Conservation (phyloP, 2,113 vertebrate genomes). For the Arvicanthis niloticus region DNA sequence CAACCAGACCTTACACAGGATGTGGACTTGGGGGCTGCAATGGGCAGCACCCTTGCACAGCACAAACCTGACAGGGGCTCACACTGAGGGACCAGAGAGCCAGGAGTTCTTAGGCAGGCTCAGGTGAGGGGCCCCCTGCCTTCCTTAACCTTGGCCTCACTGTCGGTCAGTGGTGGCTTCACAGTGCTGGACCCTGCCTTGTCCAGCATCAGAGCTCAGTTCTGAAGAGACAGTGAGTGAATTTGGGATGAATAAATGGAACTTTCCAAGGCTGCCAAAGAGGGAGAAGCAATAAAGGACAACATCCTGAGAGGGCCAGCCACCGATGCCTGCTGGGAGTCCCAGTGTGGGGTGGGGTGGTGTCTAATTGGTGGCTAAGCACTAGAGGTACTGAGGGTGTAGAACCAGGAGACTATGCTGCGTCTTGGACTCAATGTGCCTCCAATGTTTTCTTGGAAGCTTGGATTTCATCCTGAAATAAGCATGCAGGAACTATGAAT, state of each 20-base stretch:
- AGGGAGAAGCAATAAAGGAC: background rate
- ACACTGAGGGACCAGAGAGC: background rate
- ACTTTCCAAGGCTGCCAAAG: slow-evolving; percentile 5
- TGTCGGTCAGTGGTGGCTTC: background rate
- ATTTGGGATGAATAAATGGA: background rate
- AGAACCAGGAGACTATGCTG: background rate
- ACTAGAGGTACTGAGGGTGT: background rate
- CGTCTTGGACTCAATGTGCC: background rate
- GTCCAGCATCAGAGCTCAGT: background rate
- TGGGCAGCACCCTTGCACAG: background rate
- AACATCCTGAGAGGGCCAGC: background rate
- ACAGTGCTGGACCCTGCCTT: background rate
- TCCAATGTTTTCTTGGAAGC: background rate
- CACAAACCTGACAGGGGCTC: background rate
- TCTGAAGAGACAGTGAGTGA: background rate
- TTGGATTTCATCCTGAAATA: slow-evolving; percentile 13
- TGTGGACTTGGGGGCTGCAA: background rate
- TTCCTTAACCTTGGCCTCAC: rapidly evolving
- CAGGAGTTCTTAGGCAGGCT: background rate
- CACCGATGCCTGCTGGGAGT: background rate
- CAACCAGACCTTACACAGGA: background rate
- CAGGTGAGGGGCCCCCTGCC: background rate
- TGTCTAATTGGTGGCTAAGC: background rate
- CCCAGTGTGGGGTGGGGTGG: background rate
- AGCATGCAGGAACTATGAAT: slow-evolving; percentile 8